Evolutionary conservation across 92 coral and sea anemone genomes (phyloP).

Genomic region (Umimayanthus kanabou): DNA sequence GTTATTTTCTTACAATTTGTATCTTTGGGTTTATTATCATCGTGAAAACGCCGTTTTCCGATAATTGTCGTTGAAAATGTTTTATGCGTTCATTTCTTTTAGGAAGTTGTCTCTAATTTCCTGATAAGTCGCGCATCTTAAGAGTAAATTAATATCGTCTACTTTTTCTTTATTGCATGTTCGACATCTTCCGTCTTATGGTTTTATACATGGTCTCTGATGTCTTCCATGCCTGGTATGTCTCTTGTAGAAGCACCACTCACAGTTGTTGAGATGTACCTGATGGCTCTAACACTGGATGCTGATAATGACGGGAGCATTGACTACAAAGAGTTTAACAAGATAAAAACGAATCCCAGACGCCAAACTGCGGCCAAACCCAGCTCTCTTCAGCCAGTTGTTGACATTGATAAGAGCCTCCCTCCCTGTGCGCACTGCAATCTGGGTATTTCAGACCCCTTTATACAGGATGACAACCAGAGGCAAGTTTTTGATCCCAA

Average conservation of each 20-base stretch:
- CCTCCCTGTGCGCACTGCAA: conserved; percentile 70
- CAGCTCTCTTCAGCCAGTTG: conserved; percentile 23
- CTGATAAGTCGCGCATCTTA: no score
- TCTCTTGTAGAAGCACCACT: conserved; percentile 65
- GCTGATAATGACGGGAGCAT: conserved; percentile 64
- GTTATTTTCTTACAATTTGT: no score
- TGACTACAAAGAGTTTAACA: conserved; percentile 63
- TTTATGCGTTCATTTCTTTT: no score
- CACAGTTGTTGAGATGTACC: conserved; percentile 64
- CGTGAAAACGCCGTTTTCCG: no score
- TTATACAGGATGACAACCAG: conserved; percentile 46
- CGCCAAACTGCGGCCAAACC: conserved; percentile 9
- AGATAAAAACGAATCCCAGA: conserved; percentile 39
- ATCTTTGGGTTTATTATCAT: no score
- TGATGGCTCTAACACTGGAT: conserved; percentile 72
- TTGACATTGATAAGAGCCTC: conserved; percentile 46
- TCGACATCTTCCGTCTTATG: no score
- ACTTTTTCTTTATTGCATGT: no score
- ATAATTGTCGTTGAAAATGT: no score
- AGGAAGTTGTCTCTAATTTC: no score
- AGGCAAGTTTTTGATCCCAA: neutral
- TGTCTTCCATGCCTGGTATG: no score
- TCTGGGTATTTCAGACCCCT: conserved; percentile 71
- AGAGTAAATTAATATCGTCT: no score
- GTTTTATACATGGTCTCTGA: no score